Conservation (phyloP, 2,797 vertebrate genomes). For the Tapirus indicus region DNA sequence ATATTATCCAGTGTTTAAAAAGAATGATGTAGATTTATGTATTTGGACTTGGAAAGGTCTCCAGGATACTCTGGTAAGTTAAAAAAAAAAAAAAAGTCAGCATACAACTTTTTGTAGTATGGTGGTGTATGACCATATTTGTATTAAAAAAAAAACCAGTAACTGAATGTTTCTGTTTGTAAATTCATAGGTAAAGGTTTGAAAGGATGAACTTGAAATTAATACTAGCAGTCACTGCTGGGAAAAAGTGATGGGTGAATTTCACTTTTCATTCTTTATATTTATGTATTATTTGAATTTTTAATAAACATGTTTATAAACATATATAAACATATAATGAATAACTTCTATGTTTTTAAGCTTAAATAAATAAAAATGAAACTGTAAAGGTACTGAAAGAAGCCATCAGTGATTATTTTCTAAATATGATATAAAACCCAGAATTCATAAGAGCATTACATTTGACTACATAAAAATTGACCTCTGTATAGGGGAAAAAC, state of each 20-base stretch:
- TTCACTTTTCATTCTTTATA: conserved; percentile 9
- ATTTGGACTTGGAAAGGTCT: background rate
- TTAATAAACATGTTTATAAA: background rate
- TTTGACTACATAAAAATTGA: background rate
- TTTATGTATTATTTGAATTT: conserved; percentile 16
- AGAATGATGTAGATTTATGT: background rate
- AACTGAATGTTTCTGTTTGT: background rate
- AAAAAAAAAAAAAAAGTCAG: background rate
- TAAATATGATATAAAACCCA: background rate
- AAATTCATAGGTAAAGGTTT: background rate
- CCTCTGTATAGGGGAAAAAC: background rate
- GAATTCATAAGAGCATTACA: background rate
- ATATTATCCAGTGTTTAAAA: background rate
- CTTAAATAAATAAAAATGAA: conserved; percentile 2
- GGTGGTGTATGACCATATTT: background rate
- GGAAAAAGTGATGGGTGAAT: background rate
- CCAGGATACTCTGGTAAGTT: background rate
- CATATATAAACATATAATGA: background rate
- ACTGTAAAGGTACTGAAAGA: background rate
- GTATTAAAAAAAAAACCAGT: background rate
- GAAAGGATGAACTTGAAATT: background rate
- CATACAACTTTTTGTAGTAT: background rate
- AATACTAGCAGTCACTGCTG: background rate
- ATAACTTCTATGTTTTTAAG: background rate
- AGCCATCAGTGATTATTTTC: background rate